Conservation (phyloP, 2,113 vertebrate genomes). For the Ophiodon elongatus region DNA sequence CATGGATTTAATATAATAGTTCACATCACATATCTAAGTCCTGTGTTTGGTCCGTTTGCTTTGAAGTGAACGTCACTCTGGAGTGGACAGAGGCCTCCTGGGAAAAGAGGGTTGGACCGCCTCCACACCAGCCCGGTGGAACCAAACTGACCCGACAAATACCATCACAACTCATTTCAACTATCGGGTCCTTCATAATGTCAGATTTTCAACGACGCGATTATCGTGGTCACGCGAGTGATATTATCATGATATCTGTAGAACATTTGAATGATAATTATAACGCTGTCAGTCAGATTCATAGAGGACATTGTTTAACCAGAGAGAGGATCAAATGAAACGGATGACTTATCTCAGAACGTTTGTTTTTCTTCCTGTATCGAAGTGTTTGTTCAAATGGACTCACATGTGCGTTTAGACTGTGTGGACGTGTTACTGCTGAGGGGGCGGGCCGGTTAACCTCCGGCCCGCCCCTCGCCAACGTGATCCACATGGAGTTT, state of each 20-base stretch:
- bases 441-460: no score
- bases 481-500: no score
- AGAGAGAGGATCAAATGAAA: no score
- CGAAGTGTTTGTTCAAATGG: neutral
- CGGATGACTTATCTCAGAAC: no score
- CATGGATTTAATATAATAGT: no score
- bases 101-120: neutral
- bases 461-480: no score
- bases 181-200: neutral
- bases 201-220: neutral
- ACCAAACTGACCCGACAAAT: no score
- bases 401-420: neutral
- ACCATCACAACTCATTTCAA: neutral
- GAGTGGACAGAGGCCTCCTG: neutral
- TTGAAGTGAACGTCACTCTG: neutral
- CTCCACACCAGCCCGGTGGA: neutral
- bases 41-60: neutral
- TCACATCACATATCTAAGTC: no score
- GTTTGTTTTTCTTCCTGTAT: no score
- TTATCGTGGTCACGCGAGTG: neutral
- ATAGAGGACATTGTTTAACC: no score
- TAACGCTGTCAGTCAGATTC: no score
- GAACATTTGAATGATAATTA: neutral
- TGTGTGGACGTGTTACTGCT: no score
- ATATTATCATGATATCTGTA: neutral